Conservation (phyloP, 2,888 invertebrate genomes). For the Megamerina dolium region DNA sequence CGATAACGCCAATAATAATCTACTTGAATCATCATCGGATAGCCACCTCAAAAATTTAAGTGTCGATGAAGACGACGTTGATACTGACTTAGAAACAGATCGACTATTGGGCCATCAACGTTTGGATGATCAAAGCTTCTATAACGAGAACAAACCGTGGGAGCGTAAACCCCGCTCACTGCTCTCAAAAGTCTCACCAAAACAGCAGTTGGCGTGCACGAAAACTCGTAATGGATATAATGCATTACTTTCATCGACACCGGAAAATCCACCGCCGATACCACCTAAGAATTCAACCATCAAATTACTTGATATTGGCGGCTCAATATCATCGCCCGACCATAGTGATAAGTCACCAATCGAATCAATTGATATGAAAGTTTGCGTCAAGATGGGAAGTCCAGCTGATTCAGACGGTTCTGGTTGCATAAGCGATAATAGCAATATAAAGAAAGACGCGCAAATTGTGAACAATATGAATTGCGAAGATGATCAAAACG, state of each 20-base stretch:
- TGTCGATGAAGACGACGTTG: constrained; percentile 74
- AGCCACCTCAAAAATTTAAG: constrained; percentile 61
- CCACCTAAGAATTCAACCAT: constrained; percentile 39
- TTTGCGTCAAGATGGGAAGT: constrained; percentile 48
- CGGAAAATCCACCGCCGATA: constrained; percentile 41
- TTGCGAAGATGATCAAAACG: constrained; percentile 16
- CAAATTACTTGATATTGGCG: constrained; percentile 39
- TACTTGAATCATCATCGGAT: constrained; percentile 47
- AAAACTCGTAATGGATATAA: constrained; percentile 48
- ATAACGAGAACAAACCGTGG: constrained; percentile 66
- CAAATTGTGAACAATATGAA: constrained; percentile 10
- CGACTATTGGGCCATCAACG: constrained; percentile 87
- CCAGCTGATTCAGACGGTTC: constrained; percentile 52
- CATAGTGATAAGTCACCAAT: constrained; percentile 52
- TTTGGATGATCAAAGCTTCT: constrained; percentile 88
- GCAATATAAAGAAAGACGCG: constrained; percentile 24
- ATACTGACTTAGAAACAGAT: constrained; percentile 97
- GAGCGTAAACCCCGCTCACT: constrained; percentile 44
- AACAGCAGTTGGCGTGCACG: constrained; percentile 42
- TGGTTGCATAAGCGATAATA: constrained; percentile 31
- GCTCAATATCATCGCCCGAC: constrained; percentile 43
- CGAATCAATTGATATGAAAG: constrained; percentile 44
- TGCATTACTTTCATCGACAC: constrained; percentile 46
- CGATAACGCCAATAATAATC: constrained; percentile 29
- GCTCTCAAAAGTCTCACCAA: constrained; percentile 48